Evolutionary conservation across 2,888 invertebrate species (phyloP).

Genomic region (Hofmannophila pseudospretella): DNA sequence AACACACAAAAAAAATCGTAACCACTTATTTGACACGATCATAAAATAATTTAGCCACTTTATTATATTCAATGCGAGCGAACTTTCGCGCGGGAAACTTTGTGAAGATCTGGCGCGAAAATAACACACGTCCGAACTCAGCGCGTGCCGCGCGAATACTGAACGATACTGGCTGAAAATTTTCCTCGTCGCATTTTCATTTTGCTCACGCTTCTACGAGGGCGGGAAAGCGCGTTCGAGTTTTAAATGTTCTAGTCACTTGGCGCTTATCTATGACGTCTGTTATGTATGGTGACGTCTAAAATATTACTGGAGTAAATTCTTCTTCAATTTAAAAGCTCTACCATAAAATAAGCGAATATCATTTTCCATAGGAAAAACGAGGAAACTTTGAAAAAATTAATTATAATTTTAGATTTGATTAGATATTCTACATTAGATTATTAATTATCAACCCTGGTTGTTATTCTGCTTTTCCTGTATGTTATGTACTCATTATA

Average conservation of each 20-base stretch:
- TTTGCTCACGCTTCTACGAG: slow-evolving; percentile 37
- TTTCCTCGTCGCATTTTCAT: slow-evolving; percentile 42
- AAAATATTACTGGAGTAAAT: neutral
- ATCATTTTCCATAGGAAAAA: too few relatives aligned
- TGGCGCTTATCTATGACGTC: slow-evolving; percentile 30
- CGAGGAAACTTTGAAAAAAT: too few relatives aligned
- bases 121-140: slow-evolving; percentile 23
- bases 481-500: too few relatives aligned
- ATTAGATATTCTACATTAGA: too few relatives aligned
- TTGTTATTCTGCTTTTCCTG: too few relatives aligned
- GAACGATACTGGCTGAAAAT: slow-evolving; percentile 33
- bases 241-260: slow-evolving; percentile 36
- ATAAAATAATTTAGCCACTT: slow-evolving; percentile 16
- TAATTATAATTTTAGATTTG: too few relatives aligned
- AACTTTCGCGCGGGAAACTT: slow-evolving; percentile 58
- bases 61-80: slow-evolving; percentile 21
- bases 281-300: slow-evolving; percentile 2
- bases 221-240: slow-evolving; percentile 38
- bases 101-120: slow-evolving; percentile 17
- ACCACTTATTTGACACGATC: slow-evolving; percentile 34
- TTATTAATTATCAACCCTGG: too few relatives aligned
- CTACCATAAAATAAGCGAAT: too few relatives aligned
- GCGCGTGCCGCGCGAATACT: slow-evolving; percentile 54
- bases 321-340: neutral
- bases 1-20: slow-evolving; percentile 29